A percentile compares a stretch with the other conserved stretches of the same genome.
Conservation (phyloP, 1,140 invertebrate species). For the Venturia canescens region DNA sequence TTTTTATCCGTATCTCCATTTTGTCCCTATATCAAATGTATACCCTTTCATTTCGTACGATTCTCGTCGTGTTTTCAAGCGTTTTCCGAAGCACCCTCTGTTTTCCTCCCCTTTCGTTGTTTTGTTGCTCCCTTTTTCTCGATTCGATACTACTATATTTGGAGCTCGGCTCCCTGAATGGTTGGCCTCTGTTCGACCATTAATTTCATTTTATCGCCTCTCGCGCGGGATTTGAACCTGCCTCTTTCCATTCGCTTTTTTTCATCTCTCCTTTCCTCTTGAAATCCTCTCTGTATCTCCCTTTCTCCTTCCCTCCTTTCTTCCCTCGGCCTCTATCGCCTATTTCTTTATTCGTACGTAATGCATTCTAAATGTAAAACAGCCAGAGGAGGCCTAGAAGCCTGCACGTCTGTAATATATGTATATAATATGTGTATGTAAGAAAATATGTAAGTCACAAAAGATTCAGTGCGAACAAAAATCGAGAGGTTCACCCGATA, state of each 20-base stretch:
- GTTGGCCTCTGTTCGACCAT: constrained; percentile 65
- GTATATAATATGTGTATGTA: not conserved
- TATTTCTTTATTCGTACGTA: constrained; percentile 56
- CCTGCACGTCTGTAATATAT: not conserved
- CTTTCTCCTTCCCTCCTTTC: constrained; percentile 2
- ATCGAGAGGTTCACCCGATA: constrained; percentile 58
- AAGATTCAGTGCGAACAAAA: constrained; percentile 8
- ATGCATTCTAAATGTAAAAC: constrained; percentile 78
- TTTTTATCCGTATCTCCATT: constrained; percentile 2
- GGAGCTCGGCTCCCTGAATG: constrained; percentile 65
- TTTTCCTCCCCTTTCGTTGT: constrained; percentile 50
- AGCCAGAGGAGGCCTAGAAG: constrained; percentile 71
- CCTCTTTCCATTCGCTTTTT: constrained; percentile 47
- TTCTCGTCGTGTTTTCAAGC: constrained; percentile 2
- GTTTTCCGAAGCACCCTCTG: constrained; percentile 21
- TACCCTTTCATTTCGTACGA: constrained; percentile 43
- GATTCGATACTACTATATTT: constrained; percentile 68
- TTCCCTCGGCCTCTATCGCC: not conserved
- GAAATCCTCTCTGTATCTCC: not conserved
- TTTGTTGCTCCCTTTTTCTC: constrained; percentile 48
- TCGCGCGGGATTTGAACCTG: constrained; percentile 68
- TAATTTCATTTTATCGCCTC: constrained; percentile 76
- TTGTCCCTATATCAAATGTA: constrained; percentile 1
- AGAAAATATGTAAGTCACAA: not conserved
- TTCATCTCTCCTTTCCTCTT: not conserved